A percentile compares a stretch with the other conserved stretches of the same genome.
These are phyloP conservation scores for Ochotona princeps DNA, from an alignment of 2,113 vertebrate species.

Conservation along the genomic window DNA sequence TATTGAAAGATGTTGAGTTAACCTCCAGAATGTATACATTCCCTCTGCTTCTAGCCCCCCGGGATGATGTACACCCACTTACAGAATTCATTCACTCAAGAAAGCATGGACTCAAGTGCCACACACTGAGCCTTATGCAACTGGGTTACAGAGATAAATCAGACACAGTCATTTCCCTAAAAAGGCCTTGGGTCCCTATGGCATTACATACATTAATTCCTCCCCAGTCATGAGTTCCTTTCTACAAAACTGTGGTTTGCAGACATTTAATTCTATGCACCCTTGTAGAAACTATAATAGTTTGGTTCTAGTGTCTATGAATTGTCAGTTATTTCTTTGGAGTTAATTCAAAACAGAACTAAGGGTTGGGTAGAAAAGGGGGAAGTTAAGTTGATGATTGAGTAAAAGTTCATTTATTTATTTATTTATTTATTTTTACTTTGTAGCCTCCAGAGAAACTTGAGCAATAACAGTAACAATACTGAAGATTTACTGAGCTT, in stretches of 20 bases:
- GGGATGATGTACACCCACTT: not conserved
- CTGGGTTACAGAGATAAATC: not conserved
- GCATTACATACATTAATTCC: not conserved
- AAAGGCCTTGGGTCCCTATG: conserved; percentile 29
- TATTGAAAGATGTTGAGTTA: not conserved
- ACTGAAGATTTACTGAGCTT: conserved; percentile 25
- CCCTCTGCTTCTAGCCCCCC: not conserved
- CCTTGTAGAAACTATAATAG: conserved; percentile 1
- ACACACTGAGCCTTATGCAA: not conserved
- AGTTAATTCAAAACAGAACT: conserved; percentile 72
- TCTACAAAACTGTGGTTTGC: conserved; percentile 12
- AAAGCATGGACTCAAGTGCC: not conserved
- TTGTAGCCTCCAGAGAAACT: conserved; percentile 8
- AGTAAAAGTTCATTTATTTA: conserved; percentile 26
- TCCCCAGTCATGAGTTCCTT: not conserved
- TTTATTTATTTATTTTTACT: not conserved
- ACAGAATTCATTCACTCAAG: not conserved
- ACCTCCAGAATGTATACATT: not conserved
- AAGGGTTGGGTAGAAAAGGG: conserved; percentile 32
- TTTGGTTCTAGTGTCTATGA: conserved; percentile 28
- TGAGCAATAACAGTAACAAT: conserved; percentile 45
- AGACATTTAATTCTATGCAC: conserved; percentile 2
- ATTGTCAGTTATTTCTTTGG: conserved; percentile 55
- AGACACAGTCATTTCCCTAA: not conserved
- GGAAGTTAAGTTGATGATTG: conserved; percentile 8